phyloP scores from a whole-genome alignment of 2,113 vertebrate genomes.

The Paracanthobrama guichenoti region DNA sequence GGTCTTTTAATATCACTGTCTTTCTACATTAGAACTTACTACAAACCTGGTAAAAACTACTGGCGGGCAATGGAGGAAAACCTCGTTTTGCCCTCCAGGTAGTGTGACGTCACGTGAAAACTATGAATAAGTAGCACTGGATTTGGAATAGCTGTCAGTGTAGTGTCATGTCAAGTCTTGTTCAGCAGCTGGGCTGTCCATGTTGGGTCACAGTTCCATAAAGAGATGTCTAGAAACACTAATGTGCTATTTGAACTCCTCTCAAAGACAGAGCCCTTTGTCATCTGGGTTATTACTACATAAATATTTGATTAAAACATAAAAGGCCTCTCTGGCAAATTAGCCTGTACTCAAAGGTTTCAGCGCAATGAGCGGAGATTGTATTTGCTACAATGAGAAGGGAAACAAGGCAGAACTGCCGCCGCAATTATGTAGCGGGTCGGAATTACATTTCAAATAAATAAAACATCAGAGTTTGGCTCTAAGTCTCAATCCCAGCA shows the following conservation, averaged over 20 bases:
- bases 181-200: background rate
- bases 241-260: constrained; percentile 30
- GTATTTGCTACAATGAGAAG: background rate
- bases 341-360: background rate
- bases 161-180: background rate
- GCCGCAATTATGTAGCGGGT: background rate
- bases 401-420: background rate
- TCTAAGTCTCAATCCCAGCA: background rate
- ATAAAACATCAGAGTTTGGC: background rate
- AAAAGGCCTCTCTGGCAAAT: constrained; percentile 37
- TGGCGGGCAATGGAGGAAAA: too few relatives aligned
- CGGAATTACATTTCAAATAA: constrained; percentile 25
- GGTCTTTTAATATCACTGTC: too few relatives aligned
- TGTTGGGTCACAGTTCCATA: background rate
- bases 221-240: background rate
- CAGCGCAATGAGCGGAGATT: background rate
- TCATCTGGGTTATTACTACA: constrained; percentile 26
- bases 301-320: constrained; percentile 43
- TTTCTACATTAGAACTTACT: too few relatives aligned
- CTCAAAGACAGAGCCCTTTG: background rate
- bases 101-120: too few relatives aligned
- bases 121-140: too few relatives aligned
- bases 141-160: background rate
- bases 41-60: too few relatives aligned
- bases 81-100: too few relatives aligned